phyloP scores from a whole-genome alignment of 2,797 vertebrate genomes.

The Sebastes reedi region DNA sequence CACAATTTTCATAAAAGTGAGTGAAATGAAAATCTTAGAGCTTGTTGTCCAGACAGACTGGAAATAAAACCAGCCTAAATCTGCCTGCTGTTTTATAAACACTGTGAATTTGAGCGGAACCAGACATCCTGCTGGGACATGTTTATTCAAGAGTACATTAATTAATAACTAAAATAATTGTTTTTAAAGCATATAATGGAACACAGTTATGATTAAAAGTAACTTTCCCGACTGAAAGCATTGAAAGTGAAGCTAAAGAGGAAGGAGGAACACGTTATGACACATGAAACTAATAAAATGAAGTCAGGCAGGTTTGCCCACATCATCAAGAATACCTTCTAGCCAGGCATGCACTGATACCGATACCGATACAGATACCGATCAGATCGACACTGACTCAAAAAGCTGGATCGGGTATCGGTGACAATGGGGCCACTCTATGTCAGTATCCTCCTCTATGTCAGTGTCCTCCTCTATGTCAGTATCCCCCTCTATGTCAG shows the following conservation, averaged over 20 bases:
- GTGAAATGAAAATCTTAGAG: not conserved
- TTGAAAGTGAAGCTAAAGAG: not conserved
- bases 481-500: too few species aligned
- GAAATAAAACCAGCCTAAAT: too few species aligned
- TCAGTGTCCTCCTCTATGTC: too few species aligned
- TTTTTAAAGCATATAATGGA: not conserved
- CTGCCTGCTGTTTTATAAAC: slow-evolving; percentile 4
- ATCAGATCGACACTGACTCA: too few species aligned
- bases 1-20: not conserved
- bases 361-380: too few species aligned
- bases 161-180: not conserved
- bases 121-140: not conserved
- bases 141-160: not conserved
- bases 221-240: not conserved
- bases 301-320: slow-evolving; percentile 4
- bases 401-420: too few species aligned
- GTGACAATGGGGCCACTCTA: too few species aligned
- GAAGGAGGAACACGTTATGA: not conserved
- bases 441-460: too few species aligned
- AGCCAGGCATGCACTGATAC: too few species aligned
- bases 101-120: not conserved
- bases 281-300: not conserved
- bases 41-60: not conserved
- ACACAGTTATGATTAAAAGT: not conserved
- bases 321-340: not conserved